A percentile compares a stretch with the other conserved stretches of the same genome.
Conservation (phyloP, 2,888 invertebrate genomes). For the Boloria selene region DNA sequence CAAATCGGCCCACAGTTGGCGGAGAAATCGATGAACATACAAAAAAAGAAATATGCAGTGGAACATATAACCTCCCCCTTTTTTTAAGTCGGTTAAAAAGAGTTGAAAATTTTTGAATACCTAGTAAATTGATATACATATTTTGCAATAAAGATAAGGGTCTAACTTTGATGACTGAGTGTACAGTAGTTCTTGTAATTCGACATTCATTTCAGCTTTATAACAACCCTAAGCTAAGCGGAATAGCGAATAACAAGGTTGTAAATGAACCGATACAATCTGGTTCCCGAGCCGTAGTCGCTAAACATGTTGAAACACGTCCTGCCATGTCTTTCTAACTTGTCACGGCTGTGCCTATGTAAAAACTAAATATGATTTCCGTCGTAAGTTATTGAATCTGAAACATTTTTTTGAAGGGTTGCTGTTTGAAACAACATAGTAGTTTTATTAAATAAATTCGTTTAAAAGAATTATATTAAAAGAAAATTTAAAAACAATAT, state of each 20-base stretch:
- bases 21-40: no score
- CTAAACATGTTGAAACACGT: slow-evolving; percentile 21
- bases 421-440: not conserved
- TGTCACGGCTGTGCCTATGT: slow-evolving; percentile 1
- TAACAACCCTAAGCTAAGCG: no score
- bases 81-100: no score
- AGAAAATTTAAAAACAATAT: not conserved
- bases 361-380: slow-evolving; percentile 5
- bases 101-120: no score
- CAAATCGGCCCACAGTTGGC: no score
- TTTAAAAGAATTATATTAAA: not conserved
- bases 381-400: not conserved
- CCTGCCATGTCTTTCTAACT: slow-evolving; percentile 16
- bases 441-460: not conserved
- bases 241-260: not conserved
- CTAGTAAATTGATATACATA: no score
- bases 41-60: no score
- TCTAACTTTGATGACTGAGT: no score
- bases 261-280: slow-evolving; percentile 13
- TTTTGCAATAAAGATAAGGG: no score
- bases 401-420: not conserved
- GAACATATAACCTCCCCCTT: no score
- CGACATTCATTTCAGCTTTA: no score
- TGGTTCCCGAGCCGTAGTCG: slow-evolving; percentile 8
- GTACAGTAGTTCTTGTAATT: no score